phyloP scores from a whole-genome alignment of 1,140 invertebrate species.

The Mya arenaria region DNA sequence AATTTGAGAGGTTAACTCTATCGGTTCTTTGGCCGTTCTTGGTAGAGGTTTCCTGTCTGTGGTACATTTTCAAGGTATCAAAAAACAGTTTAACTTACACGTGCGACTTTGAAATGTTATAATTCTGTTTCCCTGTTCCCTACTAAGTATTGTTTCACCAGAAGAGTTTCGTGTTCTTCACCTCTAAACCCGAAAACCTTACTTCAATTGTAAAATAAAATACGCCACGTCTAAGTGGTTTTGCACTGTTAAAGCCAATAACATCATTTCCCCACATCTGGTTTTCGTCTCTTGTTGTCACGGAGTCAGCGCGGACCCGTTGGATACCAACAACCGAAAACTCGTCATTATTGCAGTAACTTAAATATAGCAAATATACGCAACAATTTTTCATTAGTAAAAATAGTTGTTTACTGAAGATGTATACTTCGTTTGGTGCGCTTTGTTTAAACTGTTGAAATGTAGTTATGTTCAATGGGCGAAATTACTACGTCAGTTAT shows the following conservation, averaged over 20 bases:
- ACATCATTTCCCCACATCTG: too few species aligned
- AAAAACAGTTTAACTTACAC: background rate
- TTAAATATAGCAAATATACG: too few species aligned
- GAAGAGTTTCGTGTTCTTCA: background rate
- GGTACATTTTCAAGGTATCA: background rate
- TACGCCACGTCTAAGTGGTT: background rate
- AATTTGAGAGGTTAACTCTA: background rate
- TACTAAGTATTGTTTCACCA: background rate
- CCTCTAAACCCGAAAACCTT: constrained; percentile 7
- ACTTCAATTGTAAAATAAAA: constrained; percentile 2
- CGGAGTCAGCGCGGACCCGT: background rate
- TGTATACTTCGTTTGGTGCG: too few species aligned
- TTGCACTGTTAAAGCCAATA: background rate
- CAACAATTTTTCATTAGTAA: too few species aligned
- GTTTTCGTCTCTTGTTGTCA: background rate
- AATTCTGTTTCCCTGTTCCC: background rate
- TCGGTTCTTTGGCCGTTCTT: background rate
- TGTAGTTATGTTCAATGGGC: too few species aligned
- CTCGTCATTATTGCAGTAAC: too few species aligned
- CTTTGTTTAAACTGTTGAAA: too few species aligned
- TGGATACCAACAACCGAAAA: background rate
- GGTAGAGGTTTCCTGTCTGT: background rate
- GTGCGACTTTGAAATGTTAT: background rate
- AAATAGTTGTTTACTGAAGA: too few species aligned
- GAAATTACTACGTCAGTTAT: too few species aligned